A percentile compares a stretch with the other conserved stretches of the same genome.
Evolutionary conservation across 2,113 vertebrate species (phyloP).

Genomic region (Daubentonia madagascariensis): DNA sequence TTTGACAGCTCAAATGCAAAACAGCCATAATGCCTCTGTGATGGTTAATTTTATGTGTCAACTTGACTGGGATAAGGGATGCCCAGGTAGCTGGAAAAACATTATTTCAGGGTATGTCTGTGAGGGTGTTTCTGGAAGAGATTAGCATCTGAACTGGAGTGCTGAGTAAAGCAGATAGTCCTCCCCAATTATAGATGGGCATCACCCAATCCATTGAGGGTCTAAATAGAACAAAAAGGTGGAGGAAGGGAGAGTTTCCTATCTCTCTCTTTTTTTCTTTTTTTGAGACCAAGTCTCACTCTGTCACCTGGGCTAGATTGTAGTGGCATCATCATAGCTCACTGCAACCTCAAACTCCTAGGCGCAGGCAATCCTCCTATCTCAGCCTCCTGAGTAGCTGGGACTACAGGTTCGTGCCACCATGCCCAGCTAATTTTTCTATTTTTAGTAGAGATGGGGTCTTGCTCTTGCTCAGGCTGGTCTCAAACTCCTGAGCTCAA

Average conservation of each 20-base stretch:
- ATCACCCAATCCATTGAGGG: background rate
- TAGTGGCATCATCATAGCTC: too few relatives aligned
- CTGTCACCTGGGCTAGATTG: too few relatives aligned
- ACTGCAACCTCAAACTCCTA: too few relatives aligned
- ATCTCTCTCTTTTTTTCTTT: too few relatives aligned
- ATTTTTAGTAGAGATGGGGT: too few relatives aligned
- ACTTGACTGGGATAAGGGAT: background rate
- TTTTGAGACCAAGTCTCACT: too few relatives aligned
- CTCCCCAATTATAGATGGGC: background rate
- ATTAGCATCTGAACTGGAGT: background rate
- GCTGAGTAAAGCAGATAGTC: background rate
- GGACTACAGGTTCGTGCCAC: too few relatives aligned
- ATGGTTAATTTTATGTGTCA: background rate
- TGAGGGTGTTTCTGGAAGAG: background rate
- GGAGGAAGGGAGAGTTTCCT: background rate
- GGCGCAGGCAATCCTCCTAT: too few relatives aligned
- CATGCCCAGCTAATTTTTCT: too few relatives aligned
- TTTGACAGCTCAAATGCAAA: background rate
- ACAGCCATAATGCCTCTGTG: background rate
- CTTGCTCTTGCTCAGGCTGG: too few relatives aligned
- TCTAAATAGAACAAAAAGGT: background rate
- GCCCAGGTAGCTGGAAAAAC: background rate
- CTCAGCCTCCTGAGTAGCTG: too few relatives aligned
- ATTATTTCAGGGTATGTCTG: background rate
- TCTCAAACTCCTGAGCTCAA: too few relatives aligned